phyloP scores from a whole-genome alignment of 2,113 vertebrate species.

The Dasypus novemcinctus region DNA sequence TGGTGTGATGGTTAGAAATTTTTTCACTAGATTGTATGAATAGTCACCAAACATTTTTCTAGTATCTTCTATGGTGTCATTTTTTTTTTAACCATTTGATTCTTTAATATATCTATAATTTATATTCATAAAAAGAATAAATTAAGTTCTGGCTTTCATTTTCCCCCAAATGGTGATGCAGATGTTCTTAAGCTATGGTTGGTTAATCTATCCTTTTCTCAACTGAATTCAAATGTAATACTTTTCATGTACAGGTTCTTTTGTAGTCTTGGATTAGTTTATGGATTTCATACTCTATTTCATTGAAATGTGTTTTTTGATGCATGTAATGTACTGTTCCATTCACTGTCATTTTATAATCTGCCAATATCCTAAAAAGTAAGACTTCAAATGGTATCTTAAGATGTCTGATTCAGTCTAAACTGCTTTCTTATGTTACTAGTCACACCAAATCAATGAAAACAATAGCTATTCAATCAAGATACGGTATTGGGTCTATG shows the following conservation, averaged over 20 bases:
- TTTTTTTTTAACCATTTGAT: background rate
- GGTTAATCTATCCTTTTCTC: background rate
- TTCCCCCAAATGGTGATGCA: background rate
- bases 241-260: conserved; percentile 16
- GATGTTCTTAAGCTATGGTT: conserved; percentile 31
- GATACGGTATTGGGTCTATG: background rate
- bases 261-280: conserved; percentile 21
- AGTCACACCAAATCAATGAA: background rate
- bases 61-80: background rate
- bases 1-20: background rate
- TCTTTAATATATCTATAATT: background rate
- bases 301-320: background rate
- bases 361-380: background rate
- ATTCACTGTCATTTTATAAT: background rate
- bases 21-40: background rate
- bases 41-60: background rate
- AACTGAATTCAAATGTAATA: background rate
- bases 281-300: background rate
- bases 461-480: background rate
- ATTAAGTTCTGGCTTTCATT: background rate
- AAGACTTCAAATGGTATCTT: background rate
- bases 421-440: background rate
- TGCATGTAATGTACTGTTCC: background rate
- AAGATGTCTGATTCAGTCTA: background rate
- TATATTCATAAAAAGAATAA: conserved; percentile 5